Evolutionary conservation across 2,888 invertebrate genomes (phyloP), one percentile per base, ranked within the genome.

Genomic region (Mythimna lalbum): DNA sequence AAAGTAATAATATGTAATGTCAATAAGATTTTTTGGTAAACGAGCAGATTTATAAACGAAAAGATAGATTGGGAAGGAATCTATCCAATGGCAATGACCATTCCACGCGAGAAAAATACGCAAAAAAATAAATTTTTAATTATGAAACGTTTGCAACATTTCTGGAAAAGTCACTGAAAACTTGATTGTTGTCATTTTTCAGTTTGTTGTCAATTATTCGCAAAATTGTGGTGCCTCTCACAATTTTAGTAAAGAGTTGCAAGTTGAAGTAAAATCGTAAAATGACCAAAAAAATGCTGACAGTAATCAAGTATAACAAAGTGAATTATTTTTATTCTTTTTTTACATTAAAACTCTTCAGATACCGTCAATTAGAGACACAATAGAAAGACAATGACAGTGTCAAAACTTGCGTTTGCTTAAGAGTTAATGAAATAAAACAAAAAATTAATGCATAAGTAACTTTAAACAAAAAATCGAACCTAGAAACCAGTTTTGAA

Each of bases 251-350:
- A n/a, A n/a, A n/a, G n/a, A n/a, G n/a, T n/a, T n/a, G n/a, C n/a
- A n/a, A n/a, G n/a, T n/a, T n/a, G n/a, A 17, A 21, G 9, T 7
- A 7, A 14, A 56, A 53, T 60, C 19, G 14, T 27, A 12, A 63
- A 63, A 60, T 70, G 21, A 55, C 27, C 27, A 63, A 50, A 27
- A 60, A 53, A 63, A 60, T 63, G 23, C 33, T 39, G 6, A 59
- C 53, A 49, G 31, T 50, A 60, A 76, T 63, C 43, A 76, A 36
- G 31, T 63, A 60, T 17, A 60, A 55, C 63, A 56, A 63, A 55
- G 75, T 77, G 47, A n/a, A n/a, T n/a, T n/a, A n/a, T n/a, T n/a
- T n/a, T n/a, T n/a, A n/a, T n/a, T n/a, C n/a, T n/a, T n/a, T n/a
- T n/a, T n/a, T n/a, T n/a, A n/a, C n/a, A n/a, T n/a, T n/a, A n/a